Base-by-base conservation (phyloP, 2,797 vertebrate genomes). In the Rhadinocentrus ornatus region DNA sequence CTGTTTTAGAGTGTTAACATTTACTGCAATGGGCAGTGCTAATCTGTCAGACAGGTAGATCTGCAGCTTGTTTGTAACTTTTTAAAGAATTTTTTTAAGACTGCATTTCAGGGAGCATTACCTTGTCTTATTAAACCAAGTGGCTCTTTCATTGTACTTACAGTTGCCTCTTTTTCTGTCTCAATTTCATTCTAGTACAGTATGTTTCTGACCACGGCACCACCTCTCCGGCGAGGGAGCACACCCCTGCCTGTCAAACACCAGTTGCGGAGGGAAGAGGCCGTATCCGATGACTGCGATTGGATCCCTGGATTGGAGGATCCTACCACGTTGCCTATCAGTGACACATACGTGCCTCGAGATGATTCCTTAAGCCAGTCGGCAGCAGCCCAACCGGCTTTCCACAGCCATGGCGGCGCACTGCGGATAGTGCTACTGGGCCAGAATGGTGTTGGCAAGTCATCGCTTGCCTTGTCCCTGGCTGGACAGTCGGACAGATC, bases 401-500 rank as follows among this genome's bases (percentile, higher is more conserved):
- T 90, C 88, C 91, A 72, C 66, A 93, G 69, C 85, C 91, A 70
- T 8, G 91, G 82, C 20, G 91, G 95, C 12, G 93, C 92, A 0
- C 71, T 95, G 68, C 92, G 91, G 77, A 94, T 95, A 56, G 93
- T 96, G 72, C 90, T 98, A 31, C 85, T 97, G 73, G 96, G 96
- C 44, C 96, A 97, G 91, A 95, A 93, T 3, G 96, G 96, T 3
- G 96, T 98, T 81, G 96, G 96, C 71, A 98, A 98, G 87, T 96
- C 95, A 0, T 94, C 95, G 0, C 92, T 98, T 71, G 96, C 96
- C 52, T 91, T 96, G 75, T 95, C 95, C 62, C 94, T 97, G 22
- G 94, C 94, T 0, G 95, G 80, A 72, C 94, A 91, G 89, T 94
- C 92, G 61, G 95, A 93, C 94, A 91, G 90, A 92, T 95, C 89